These are phyloP conservation scores for Gorsachius magnificus DNA, from an alignment of 2,797 vertebrate species.

Conservation along the genomic window DNA sequence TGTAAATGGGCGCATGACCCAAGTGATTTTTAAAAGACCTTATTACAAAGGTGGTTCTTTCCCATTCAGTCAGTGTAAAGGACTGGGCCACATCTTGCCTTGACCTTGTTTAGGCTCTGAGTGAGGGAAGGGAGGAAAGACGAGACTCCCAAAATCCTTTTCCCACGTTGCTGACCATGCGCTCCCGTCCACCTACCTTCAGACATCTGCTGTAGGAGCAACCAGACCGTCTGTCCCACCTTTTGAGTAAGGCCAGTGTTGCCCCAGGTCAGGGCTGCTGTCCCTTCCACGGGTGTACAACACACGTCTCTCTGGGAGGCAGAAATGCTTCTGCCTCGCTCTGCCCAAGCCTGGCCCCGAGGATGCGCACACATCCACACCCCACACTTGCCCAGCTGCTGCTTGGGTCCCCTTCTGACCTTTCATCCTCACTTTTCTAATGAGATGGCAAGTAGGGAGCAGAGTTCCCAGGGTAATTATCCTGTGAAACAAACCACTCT, in stretches of 20 bases:
- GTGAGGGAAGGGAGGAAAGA: not conserved
- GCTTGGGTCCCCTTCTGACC: not conserved
- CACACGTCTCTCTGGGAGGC: accelerated
- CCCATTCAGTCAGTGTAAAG: not conserved
- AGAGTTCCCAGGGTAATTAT: not conserved
- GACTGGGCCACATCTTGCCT: not conserved
- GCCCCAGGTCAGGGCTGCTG: not conserved
- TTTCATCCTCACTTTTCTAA: not conserved
- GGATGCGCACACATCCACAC: not conserved
- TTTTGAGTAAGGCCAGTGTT: not conserved
- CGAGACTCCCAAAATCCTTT: not conserved
- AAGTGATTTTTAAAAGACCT: not conserved
- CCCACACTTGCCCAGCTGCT: not conserved
- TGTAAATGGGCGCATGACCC: not conserved
- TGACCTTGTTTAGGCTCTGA: not conserved
- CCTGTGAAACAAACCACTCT: not conserved
- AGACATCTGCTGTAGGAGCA: not conserved
- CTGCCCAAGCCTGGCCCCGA: not conserved
- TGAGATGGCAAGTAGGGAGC: not conserved
- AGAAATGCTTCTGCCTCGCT: not conserved
- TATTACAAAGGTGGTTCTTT: constrained; percentile 25
- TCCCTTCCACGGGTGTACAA: not conserved
- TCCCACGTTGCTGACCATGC: not conserved
- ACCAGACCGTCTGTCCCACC: not conserved
- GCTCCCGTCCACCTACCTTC: not conserved